Evolutionary conservation across 2,888 invertebrate species (phyloP).

Genomic region (Sisyra terminalis): DNA sequence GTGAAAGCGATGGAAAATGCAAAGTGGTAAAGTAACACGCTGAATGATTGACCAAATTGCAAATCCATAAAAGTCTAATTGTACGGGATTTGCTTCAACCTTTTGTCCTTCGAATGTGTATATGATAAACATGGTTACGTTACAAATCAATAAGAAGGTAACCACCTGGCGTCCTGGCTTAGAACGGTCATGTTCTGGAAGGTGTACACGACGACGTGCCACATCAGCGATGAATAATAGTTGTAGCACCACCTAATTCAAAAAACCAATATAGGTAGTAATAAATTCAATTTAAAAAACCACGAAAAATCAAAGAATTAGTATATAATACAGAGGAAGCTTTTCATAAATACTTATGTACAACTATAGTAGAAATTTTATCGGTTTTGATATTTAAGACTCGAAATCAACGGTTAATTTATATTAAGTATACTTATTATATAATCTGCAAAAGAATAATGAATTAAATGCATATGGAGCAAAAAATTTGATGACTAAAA

Average conservation of each 20-base stretch:
- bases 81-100: conserved; percentile 82
- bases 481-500: too few species aligned
- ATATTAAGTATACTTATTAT: too few species aligned
- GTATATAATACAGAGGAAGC: too few species aligned
- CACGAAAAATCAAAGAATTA: too few species aligned
- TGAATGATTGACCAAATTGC: conserved; percentile 88
- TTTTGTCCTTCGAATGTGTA: conserved; percentile 92
- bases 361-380: too few species aligned
- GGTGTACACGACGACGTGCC: conserved; percentile 75
- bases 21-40: conserved; percentile 81
- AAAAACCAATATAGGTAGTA: background rate
- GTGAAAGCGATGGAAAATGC: conserved; percentile 94
- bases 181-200: conserved; percentile 82
- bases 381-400: too few species aligned
- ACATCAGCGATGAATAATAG: conserved; percentile 87
- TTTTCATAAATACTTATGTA: too few species aligned
- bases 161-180: conserved; percentile 93
- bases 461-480: too few species aligned
- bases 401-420: too few species aligned
- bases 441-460: too few species aligned
- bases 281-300: too few species aligned
- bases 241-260: conserved; percentile 67
- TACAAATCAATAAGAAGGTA: conserved; percentile 87
- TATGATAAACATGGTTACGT: conserved; percentile 92
- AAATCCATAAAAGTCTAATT: conserved; percentile 84